Evolutionary conservation across 2,113 vertebrate genomes (phyloP), one percentile per base, ranked within the genome.

Genomic region (Grallaria varia): DNA sequence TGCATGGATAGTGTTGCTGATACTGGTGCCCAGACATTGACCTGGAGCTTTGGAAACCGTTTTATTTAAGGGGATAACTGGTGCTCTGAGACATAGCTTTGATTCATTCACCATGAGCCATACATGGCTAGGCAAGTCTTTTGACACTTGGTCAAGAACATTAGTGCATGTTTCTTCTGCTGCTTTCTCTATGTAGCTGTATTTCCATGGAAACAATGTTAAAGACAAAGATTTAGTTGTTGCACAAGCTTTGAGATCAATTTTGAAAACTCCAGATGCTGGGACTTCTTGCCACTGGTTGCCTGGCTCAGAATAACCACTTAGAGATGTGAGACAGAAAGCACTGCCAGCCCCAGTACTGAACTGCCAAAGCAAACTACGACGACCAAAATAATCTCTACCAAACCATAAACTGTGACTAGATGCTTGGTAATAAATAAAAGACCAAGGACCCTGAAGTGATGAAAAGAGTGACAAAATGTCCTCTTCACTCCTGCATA

Each of bases 321-420:
- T 98, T 55, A 99, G 98, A 69, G 99, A 99, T 4, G 98, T 84
- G 40, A 99, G 97, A 64, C 95, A 98, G 62, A 99, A 93, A 47
- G 85, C 84, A 1, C 72, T 35, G 27, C 69, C 63, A 17, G 22
- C 80, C 9, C 90, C 76, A 40, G 94, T 45, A 39, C 91, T 95
- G 67, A 98, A 98, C 4, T 96, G 98, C 99, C 99, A 99, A 79
- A 99, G 97, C 94, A 99, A 98, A 95, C 99, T 99, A 56, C 99
- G 98, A 37, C 99, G 98, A 52, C 99, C 99, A 87, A 99, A 99
- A 95, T 98, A 99, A 95, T 99, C 99, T 89, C 99, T 98, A 44
- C 99, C 99, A 94, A 99, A 99, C 99, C 99, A 99, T 14, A 99
- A 97, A 82, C 84, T 97, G 60, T 98, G 98, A 47, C 58, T 96